A percentile compares a stretch with the other conserved stretches of the same genome.
These are phyloP conservation scores for Drosophila peninsularis DNA, from an alignment of 2,888 invertebrate genomes.

Conservation along the genomic window DNA sequence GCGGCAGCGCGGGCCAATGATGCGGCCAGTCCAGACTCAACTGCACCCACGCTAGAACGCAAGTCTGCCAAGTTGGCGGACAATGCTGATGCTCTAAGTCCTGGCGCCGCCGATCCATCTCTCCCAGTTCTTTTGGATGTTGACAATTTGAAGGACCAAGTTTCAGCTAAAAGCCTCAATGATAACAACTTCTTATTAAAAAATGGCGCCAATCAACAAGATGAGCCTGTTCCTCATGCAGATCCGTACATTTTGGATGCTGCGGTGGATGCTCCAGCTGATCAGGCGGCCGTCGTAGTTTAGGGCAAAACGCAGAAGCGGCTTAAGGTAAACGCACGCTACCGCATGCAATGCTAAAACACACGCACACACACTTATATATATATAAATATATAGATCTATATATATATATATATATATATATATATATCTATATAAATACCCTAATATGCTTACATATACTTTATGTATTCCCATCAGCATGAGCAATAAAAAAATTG, in stretches of 20 bases:
- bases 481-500: slow-evolving; percentile 57
- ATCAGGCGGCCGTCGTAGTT: not conserved
- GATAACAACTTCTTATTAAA: too few species aligned
- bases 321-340: slow-evolving; percentile 20
- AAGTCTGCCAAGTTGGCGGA: not conserved
- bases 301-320: not conserved
- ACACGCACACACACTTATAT: slow-evolving; percentile 22
- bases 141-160: too few species aligned
- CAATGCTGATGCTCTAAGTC: not conserved
- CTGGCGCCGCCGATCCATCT: not conserved
- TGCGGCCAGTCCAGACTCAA: too few species aligned
- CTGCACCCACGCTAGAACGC: not conserved
- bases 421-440: not conserved
- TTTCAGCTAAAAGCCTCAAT: too few species aligned
- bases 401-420: not conserved
- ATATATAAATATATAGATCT: not conserved
- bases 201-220: too few species aligned
- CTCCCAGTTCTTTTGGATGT: not conserved
- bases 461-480: slow-evolving; percentile 33
- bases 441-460: not conserved
- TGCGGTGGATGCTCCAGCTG: not conserved
- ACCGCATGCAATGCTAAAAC: not conserved
- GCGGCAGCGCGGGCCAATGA: not conserved
- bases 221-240: too few species aligned
- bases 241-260: not conserved